phyloP scores from a whole-genome alignment of 2,113 vertebrate species.

The human region DNA sequence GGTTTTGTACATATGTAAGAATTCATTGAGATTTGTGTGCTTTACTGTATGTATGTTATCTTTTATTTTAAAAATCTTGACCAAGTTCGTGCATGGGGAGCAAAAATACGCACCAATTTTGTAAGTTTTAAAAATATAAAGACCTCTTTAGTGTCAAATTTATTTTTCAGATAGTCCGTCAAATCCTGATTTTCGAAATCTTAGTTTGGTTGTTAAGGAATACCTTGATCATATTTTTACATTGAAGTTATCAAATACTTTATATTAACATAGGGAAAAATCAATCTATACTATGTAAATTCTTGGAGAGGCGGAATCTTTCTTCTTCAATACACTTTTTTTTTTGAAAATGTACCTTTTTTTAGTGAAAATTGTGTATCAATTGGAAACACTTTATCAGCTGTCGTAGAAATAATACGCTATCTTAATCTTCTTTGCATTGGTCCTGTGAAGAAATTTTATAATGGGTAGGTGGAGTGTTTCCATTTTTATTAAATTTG shows the following conservation, averaged over 20 bases:
- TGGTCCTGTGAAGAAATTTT: background rate
- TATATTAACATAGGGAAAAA: background rate
- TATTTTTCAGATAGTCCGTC: background rate
- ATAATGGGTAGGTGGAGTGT: background rate
- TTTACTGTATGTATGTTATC: background rate
- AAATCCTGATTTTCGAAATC: constrained; percentile 2
- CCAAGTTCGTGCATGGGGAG: background rate
- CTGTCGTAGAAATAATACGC: background rate
- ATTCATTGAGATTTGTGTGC: background rate
- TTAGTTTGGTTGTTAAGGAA: background rate
- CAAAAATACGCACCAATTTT: background rate
- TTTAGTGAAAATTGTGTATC: background rate
- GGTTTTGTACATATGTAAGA: background rate
- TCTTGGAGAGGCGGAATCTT: background rate
- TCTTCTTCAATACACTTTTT: background rate
- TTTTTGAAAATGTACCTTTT: background rate
- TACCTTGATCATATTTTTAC: background rate
- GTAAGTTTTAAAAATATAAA: background rate
- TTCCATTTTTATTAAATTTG: constrained; percentile 48
- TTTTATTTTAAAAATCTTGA: background rate
- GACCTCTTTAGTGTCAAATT: background rate
- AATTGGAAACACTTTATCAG: constrained; percentile 13
- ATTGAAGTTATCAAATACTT: background rate
- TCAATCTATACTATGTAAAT: background rate
- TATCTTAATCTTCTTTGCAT: background rate